A percentile compares a stretch with the other conserved stretches of the same genome.
Evolutionary conservation across 2,113 vertebrate genomes (phyloP).

Genomic region (Delphinapterus leucas): DNA sequence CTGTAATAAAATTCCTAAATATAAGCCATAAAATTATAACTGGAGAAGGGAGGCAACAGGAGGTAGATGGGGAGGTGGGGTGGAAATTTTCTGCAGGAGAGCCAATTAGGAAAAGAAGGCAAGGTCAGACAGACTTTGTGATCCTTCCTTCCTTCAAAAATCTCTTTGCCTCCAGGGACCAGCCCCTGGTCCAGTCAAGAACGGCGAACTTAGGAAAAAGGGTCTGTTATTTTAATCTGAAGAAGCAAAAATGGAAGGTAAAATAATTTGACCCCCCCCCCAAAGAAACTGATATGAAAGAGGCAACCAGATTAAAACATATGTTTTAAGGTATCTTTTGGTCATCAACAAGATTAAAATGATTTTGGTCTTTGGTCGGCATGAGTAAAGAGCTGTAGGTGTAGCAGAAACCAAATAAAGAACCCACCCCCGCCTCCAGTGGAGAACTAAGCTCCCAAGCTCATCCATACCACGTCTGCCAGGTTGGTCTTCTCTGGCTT

Average conservation of each 20-base stretch:
- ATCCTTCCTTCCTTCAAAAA: not conserved
- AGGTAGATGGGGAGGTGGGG: not conserved
- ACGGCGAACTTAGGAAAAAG: not conserved
- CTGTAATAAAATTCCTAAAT: conserved; percentile 7
- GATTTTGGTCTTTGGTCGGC: not conserved
- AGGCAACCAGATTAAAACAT: not conserved
- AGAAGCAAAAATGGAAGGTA: conserved; percentile 5
- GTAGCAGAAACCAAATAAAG: not conserved
- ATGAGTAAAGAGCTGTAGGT: not conserved
- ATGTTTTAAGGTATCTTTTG: conserved; percentile 4
- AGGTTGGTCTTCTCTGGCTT: not conserved
- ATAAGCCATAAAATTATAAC: conserved; percentile 1
- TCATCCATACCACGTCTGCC: not conserved
- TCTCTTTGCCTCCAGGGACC: not conserved
- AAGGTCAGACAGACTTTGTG: not conserved
- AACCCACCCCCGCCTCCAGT: too few relatives aligned
- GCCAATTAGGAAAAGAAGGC: not conserved
- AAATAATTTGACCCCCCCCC: not conserved
- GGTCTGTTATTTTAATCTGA: conserved; percentile 3
- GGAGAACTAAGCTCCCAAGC: too few relatives aligned
- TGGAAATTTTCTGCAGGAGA: not conserved
- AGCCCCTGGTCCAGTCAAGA: not conserved
- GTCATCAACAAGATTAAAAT: not conserved
- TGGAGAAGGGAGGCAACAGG: too few relatives aligned
- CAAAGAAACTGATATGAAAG: not conserved